Conservation (phyloP, 2,797 vertebrate genomes). For the Muscicapa striata region DNA sequence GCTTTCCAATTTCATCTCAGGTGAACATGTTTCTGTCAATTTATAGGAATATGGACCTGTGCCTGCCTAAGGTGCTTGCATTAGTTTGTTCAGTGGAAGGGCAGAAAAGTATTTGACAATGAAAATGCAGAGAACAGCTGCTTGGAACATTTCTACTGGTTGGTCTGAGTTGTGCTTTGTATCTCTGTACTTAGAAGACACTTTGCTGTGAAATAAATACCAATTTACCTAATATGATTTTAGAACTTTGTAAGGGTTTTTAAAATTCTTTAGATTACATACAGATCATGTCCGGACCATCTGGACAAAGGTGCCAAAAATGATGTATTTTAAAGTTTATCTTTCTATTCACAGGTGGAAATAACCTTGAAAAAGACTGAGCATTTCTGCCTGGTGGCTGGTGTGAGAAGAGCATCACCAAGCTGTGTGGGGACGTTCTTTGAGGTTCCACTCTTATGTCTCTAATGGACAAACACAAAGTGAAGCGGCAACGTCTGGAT, state of each 20-base stretch:
- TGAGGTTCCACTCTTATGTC: conserved; percentile 55
- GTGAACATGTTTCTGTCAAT: background rate
- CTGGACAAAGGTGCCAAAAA: background rate
- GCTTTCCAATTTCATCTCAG: background rate
- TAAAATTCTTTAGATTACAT: background rate
- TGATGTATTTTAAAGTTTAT: background rate
- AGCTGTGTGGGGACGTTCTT: conserved; percentile 54
- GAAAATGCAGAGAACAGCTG: background rate
- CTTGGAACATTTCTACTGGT: background rate
- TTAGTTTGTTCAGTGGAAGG: background rate
- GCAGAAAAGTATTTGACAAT: background rate
- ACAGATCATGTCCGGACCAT: background rate
- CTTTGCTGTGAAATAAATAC: background rate
- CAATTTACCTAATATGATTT: background rate
- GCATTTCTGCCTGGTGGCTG: conserved; percentile 29
- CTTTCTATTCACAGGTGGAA: conserved; percentile 51
- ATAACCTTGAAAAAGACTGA: background rate
- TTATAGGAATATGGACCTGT: background rate
- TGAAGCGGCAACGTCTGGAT: conserved; percentile 78
- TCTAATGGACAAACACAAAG: conserved; percentile 80
- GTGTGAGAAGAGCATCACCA: conserved; percentile 15
- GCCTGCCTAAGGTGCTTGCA: rapidly evolving
- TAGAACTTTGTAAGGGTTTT: background rate
- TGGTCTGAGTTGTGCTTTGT: background rate
- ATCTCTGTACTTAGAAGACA: background rate